Conservation (phyloP, 1,140 invertebrate genomes). For the Drosophila nigrodunni region DNA sequence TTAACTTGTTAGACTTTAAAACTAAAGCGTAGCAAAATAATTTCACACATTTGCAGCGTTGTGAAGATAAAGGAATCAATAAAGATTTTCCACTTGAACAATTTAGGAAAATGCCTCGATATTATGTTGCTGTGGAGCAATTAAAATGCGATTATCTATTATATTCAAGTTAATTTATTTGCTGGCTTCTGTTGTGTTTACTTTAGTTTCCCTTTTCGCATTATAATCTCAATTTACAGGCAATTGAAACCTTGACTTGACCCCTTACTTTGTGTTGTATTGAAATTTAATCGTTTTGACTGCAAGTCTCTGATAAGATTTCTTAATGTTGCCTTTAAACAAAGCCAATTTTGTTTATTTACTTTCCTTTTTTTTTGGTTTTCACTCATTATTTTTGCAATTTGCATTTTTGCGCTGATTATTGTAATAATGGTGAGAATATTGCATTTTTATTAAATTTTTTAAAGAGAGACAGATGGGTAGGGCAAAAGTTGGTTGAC, state of each 20-base stretch:
- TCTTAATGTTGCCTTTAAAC: conserved; percentile 2
- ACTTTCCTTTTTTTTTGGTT: not conserved
- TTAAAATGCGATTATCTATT: not conserved
- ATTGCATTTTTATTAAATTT: conserved; percentile 52
- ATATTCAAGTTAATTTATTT: not conserved
- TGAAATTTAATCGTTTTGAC: not conserved
- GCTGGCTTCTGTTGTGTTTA: not conserved
- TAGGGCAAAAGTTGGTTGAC: not conserved
- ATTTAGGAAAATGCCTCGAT: no score
- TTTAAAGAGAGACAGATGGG: not conserved
- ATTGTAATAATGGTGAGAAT: conserved; percentile 38
- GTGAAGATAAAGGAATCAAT: no score
- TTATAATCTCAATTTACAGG: not conserved
- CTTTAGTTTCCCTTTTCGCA: not conserved
- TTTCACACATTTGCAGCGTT: no score
- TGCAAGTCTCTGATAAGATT: not conserved
- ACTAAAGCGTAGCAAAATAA: no score
- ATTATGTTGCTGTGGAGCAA: not conserved
- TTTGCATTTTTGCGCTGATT: not conserved
- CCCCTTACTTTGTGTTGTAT: not conserved
- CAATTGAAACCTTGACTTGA: not conserved
- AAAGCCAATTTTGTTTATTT: conserved; percentile 11
- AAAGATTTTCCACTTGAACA: no score
- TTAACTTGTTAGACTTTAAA: no score
- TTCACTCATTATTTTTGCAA: not conserved